Conservation (phyloP, 2,113 vertebrate species). For the Centropristis striata region DNA sequence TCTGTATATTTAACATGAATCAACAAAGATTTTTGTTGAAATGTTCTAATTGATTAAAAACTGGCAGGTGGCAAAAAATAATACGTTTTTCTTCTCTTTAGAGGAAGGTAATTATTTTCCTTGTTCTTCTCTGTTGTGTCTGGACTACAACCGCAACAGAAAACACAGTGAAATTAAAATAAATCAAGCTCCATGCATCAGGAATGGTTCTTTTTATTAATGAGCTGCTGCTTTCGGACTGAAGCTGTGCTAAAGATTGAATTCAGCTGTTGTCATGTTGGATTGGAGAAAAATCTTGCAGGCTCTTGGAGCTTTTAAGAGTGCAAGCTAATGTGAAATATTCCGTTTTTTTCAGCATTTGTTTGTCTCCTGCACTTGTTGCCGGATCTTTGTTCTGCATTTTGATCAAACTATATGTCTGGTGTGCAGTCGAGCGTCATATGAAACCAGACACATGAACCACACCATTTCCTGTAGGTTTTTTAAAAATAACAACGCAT, state of each 20-base stretch:
- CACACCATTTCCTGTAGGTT: conserved; percentile 12
- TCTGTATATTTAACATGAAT: no score
- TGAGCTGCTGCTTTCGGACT: not conserved
- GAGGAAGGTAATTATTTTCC: no score
- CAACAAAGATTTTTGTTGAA: no score
- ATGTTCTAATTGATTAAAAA: no score
- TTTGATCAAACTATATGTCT: not conserved
- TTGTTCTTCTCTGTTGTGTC: no score
- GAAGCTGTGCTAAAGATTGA: conserved; percentile 15
- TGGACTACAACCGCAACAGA: no score
- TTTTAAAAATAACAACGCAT: not conserved
- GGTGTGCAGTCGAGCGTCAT: no score
- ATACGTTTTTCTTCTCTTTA: no score
- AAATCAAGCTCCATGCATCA: not conserved
- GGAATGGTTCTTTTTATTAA: not conserved
- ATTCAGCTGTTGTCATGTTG: conserved; percentile 28
- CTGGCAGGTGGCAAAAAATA: no score
- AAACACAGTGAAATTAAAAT: no score
- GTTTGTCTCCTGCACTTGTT: not conserved
- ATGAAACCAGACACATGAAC: not conserved
- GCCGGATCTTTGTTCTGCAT: not conserved
- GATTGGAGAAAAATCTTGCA: not conserved
- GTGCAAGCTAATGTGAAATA: not conserved
- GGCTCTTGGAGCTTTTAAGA: not conserved
- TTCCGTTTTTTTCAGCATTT: not conserved